These are phyloP conservation scores for Pheucticus melanocephalus DNA, from an alignment of 2,113 vertebrate genomes.

Conservation along the genomic window DNA sequence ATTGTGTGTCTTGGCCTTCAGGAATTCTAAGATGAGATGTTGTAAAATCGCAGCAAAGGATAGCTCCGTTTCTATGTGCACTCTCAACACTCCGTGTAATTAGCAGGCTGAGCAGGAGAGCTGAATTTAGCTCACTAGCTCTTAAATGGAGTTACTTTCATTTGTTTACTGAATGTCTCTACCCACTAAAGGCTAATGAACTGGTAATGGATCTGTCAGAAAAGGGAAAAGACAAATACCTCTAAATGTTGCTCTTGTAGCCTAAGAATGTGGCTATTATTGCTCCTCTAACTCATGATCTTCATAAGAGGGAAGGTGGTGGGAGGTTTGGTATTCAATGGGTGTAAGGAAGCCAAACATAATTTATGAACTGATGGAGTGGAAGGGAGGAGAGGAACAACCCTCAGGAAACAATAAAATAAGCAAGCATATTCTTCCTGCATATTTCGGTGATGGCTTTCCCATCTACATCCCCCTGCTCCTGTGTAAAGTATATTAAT, in stretches of 20 bases:
- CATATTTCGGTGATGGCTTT: not conserved
- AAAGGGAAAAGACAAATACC: constrained; percentile 46
- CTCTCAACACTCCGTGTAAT: not conserved
- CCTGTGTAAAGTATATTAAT: not conserved
- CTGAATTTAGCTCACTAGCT: constrained; percentile 58
- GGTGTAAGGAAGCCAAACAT: not conserved
- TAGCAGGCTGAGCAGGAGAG: constrained; percentile 31
- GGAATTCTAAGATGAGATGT: not conserved
- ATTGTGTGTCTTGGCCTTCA: not conserved
- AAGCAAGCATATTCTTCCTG: not conserved
- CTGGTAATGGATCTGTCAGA: constrained; percentile 57
- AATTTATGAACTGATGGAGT: constrained; percentile 35
- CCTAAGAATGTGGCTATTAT: constrained; percentile 24
- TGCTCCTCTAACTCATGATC: constrained; percentile 16
- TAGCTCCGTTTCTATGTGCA: not conserved
- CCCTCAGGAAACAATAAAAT: constrained; percentile 29
- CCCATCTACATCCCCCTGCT: not conserved
- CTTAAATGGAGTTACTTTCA: constrained; percentile 62
- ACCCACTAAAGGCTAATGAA: constrained; percentile 68
- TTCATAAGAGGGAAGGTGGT: not conserved
- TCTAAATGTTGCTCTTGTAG: constrained; percentile 54
- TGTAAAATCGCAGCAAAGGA: not conserved
- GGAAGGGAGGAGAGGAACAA: constrained; percentile 11
- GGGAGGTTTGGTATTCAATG: constrained; percentile 25
- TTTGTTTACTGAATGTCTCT: constrained; percentile 64